These are phyloP conservation scores for Drosophila neotestacea DNA, from an alignment of 2,888 invertebrate species.

Conservation along the genomic window DNA sequence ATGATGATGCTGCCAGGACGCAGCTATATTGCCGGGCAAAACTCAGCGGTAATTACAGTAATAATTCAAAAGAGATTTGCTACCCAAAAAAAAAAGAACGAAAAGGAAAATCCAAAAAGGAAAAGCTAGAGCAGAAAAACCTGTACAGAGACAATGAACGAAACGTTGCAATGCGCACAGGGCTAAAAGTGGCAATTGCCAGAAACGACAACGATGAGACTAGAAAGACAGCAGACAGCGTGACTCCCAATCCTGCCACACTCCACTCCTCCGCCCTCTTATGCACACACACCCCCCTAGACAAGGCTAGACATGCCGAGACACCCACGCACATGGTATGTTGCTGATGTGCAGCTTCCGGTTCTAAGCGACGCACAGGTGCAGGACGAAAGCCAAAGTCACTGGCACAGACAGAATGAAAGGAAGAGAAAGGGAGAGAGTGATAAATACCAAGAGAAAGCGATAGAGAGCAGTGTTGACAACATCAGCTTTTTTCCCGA, in stretches of 20 bases:
- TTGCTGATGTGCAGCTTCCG: conserved; percentile 78
- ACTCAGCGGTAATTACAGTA: conserved; percentile 84
- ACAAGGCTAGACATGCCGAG: neutral
- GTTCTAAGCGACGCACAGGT: conserved; percentile 75
- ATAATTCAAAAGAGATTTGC: conserved; percentile 84
- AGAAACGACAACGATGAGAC: conserved; percentile 35
- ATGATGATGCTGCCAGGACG: conserved; percentile 32
- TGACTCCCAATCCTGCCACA: conserved; percentile 39
- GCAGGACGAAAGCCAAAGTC: conserved; percentile 52
- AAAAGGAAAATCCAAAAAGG: neutral
- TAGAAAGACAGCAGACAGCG: conserved; percentile 41
- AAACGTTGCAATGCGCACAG: conserved; percentile 55
- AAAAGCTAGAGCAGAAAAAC: conserved; percentile 14
- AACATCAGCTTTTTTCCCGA: no score
- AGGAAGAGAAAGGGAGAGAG: neutral
- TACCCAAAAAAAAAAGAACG: conserved; percentile 14
- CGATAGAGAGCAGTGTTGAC: neutral
- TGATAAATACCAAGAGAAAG: neutral
- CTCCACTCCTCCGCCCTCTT: neutral
- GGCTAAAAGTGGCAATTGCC: conserved; percentile 75
- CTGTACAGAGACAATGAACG: conserved; percentile 71
- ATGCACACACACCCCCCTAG: neutral
- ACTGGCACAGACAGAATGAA: neutral
- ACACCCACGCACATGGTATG: conserved; percentile 59
- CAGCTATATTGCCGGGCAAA: conserved; percentile 46